phyloP scores from a whole-genome alignment of 2,797 vertebrate species.

The Hemibagrus guttatus region DNA sequence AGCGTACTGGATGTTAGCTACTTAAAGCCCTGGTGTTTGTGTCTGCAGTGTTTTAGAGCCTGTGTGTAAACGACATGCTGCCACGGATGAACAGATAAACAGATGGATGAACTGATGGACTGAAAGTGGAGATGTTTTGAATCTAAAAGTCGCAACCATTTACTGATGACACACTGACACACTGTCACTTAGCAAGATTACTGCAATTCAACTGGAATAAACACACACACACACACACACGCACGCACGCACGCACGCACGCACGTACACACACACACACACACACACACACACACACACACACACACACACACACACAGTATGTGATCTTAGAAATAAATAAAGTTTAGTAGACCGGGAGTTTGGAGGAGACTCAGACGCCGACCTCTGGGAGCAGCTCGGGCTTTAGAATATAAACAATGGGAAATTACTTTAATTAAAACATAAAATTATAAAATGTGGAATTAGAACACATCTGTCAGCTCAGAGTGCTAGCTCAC shows the following conservation, averaged over 20 bases:
- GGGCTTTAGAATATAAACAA: background rate
- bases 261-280: no score
- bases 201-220: background rate
- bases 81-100: background rate
- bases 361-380: background rate
- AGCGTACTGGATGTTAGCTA: background rate
- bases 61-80: background rate
- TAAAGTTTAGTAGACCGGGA: background rate
- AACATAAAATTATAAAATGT: background rate
- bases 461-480: background rate
- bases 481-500: background rate
- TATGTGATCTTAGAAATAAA: background rate
- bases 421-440: background rate
- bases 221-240: constrained; percentile 28
- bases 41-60: background rate
- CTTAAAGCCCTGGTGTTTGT: background rate
- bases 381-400: background rate
- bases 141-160: background rate
- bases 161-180: constrained; percentile 49
- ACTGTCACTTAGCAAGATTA: background rate
- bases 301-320: constrained; percentile 14
- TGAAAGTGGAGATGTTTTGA: background rate
- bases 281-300: no score
- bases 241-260: constrained; percentile 11
- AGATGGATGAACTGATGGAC: background rate